These are phyloP conservation scores for Ovis aries DNA, from an alignment of 2,113 vertebrate genomes.

Conservation along the genomic window ARS-UI_Ramb_v3.0 NC_056061.1:80118501-80119000, in stretches of 20 bases:
- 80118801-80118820: accelerated
- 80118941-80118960: background rate
- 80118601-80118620: background rate
- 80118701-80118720: background rate
- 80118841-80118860: background rate
- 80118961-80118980: background rate
- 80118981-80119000: background rate
- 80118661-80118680: background rate
- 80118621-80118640: background rate
- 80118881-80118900: background rate
- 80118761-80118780: background rate
- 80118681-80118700: background rate
- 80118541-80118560: background rate
- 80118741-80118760: background rate
- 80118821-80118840: accelerated
- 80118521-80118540: background rate
- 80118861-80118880: background rate
- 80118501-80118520: background rate
- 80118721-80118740: background rate
- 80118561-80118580: background rate
- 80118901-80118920: background rate
- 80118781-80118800: background rate
- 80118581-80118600: background rate
- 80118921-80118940: too few relatives aligned
- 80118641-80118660: background rate